Base-by-base conservation (phyloP, 2,113 vertebrate genomes). In the Podiceps cristatus region DNA sequence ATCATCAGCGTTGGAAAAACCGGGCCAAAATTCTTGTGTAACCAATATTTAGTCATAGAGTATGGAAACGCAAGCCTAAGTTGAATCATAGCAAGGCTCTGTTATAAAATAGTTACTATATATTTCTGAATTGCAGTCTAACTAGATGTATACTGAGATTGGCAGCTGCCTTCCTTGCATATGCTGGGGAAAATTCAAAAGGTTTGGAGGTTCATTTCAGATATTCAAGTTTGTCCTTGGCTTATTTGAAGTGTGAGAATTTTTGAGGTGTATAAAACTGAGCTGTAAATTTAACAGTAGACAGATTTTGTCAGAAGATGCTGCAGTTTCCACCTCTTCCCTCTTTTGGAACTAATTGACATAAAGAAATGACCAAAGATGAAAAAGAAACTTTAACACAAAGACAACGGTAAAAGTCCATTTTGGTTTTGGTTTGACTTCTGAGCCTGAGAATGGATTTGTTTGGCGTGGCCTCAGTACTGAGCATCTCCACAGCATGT, bases 101-200 rank as follows among this genome's bases (percentile, higher is more conserved):
- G 97, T 95, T 90, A 64, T 29, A 19, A 96, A 97, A 94, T 88
- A 95, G 87, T 73, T 90, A 4, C 85, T 88, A 11, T 85, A 1
- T 82, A 11, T 93, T 86, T 75, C 82, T 45, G 82, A 66, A 44
- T 9, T 83, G 82, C 89, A 68, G 56, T 5, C 64, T 64, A 27
- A 22, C 66, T 60, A 22, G 58, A 66, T 45, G 71, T 50, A 85
- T 13, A 76, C 93, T 93, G 93, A 93, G 93, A 73, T 53, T 88
- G 95, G 93, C 96, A 96, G 93, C 96, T 96, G 96, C 92, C 75
- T 76, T 5, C 81, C 81, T 37, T 33, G 90, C 93, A 79, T 88
- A 76, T 96, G 95, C 74, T 40, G 81, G 81, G 93, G 66, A 85
- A 82, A 77, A 93, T 75, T n/a, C 62, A 2, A 56, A 73, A 73